Percentiles rank a stretch among this genome's conserved stretches.
These are phyloP conservation scores for Lottia gigantea DNA, from an alignment of 2,888 invertebrate genomes.

Conservation along the genomic window DNA sequence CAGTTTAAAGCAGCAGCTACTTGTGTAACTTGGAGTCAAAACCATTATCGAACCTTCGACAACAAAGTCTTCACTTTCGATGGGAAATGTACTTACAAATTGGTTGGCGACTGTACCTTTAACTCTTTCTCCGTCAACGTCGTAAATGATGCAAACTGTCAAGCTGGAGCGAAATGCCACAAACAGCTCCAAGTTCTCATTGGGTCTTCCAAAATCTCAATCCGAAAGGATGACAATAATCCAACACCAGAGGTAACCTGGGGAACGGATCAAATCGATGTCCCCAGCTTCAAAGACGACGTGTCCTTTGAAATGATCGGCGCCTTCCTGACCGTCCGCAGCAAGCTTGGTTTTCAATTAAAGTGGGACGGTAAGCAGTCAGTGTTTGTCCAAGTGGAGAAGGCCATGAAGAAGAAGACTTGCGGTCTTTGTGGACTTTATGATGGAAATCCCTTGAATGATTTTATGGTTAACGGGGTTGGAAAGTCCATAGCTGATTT, in stretches of 20 bases:
- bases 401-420: slow-evolving; percentile 79
- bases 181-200: slow-evolving; percentile 76
- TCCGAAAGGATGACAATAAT: slow-evolving; percentile 36
- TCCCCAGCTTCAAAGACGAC: slow-evolving; percentile 70
- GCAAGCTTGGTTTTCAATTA: slow-evolving; percentile 76
- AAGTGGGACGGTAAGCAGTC: slow-evolving; percentile 80
- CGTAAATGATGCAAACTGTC: slow-evolving; percentile 72
- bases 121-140: slow-evolving; percentile 78
- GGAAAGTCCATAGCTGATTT: slow-evolving; percentile 45
- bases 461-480: slow-evolving; percentile 73
- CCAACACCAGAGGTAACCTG: slow-evolving; percentile 49
- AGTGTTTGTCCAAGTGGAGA: slow-evolving; percentile 49
- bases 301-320: slow-evolving; percentile 80
- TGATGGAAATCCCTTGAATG: slow-evolving; percentile 79
- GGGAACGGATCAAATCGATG: slow-evolving; percentile 36
- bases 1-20: slow-evolving; percentile 69
- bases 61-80: slow-evolving; percentile 81
- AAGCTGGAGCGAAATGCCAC: slow-evolving; percentile 69
- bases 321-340: slow-evolving; percentile 76
- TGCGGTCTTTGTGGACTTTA: slow-evolving; percentile 85
- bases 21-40: slow-evolving; percentile 84
- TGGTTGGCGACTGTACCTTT: slow-evolving; percentile 76
- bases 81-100: slow-evolving; percentile 78
- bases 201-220: slow-evolving; percentile 73
- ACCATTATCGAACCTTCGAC: slow-evolving; percentile 87